phyloP scores from a whole-genome alignment of 2,797 vertebrate genomes.

The Glossophaga mutica region DNA sequence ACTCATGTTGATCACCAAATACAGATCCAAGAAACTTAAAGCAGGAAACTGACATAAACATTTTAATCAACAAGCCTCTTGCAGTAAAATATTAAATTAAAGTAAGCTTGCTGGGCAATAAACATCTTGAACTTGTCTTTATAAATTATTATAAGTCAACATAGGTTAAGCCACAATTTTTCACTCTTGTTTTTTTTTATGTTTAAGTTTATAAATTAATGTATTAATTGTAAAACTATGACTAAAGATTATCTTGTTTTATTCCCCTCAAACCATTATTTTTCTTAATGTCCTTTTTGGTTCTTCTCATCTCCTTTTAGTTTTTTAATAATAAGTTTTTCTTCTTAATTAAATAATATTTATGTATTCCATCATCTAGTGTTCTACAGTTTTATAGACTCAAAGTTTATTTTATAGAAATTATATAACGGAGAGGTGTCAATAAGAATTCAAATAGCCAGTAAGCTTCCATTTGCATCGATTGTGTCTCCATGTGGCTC shows the following conservation, averaged over 20 bases:
- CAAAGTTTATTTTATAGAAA: background rate
- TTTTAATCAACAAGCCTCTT: slow-evolving; percentile 2
- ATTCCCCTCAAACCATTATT: background rate
- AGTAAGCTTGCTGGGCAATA: slow-evolving; percentile 16
- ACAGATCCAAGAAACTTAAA: background rate
- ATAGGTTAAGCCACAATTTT: background rate
- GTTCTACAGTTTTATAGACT: background rate
- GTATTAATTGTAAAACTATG: background rate
- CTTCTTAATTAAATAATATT: background rate
- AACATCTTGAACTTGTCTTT: background rate
- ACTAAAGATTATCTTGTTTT: background rate
- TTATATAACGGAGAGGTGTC: background rate
- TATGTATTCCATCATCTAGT: background rate
- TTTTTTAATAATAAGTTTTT: background rate
- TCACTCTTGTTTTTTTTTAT: background rate
- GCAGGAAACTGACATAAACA: slow-evolving; percentile 17
- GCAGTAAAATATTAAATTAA: slow-evolving; percentile 55
- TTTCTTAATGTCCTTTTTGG: background rate
- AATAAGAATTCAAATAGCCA: slow-evolving; percentile 22
- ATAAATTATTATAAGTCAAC: slow-evolving; percentile 25
- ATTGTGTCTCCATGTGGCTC: background rate
- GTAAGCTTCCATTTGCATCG: background rate
- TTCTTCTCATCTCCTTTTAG: background rate
- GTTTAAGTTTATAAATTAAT: background rate
- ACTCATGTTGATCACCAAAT: background rate